phyloP scores from a whole-genome alignment of 1,140 invertebrate species.

The Brachystomella parvula region DNA sequence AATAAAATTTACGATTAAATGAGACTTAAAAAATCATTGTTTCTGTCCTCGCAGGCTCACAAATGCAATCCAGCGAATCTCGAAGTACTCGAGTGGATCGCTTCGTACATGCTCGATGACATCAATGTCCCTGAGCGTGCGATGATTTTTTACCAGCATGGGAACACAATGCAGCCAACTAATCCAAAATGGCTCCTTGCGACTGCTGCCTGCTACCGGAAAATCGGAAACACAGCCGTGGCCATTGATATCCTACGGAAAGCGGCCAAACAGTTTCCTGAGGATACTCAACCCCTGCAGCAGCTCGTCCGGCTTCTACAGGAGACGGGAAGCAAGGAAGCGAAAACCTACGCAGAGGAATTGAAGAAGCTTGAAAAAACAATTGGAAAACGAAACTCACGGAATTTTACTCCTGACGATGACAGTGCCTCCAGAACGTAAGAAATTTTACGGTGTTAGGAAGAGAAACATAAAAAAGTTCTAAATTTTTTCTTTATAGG shows the following conservation, averaged over 20 bases:
- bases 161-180: constrained; percentile 74
- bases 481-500: neutral
- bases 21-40: too few species aligned
- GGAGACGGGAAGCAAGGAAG: constrained; percentile 74
- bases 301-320: constrained; percentile 71
- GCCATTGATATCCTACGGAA: constrained; percentile 69
- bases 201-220: constrained; percentile 71
- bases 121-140: constrained; percentile 85
- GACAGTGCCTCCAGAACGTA: neutral
- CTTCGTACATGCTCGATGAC: constrained; percentile 76
- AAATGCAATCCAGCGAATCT: constrained; percentile 83
- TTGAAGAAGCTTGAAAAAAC: constrained; percentile 73
- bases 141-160: constrained; percentile 76
- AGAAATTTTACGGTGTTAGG: neutral
- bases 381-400: constrained; percentile 49
- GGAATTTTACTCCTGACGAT: neutral
- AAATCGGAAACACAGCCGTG: constrained; percentile 73
- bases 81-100: constrained; percentile 82
- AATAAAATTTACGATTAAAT: too few species aligned
- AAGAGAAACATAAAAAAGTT: neutral
- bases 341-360: constrained; percentile 65
- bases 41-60: constrained; percentile 55
- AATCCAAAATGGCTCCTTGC: constrained; percentile 76
- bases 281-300: constrained; percentile 53
- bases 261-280: constrained; percentile 31